A percentile compares a stretch with the other conserved stretches of the same genome.
Evolutionary conservation across 1,140 invertebrate genomes (phyloP).

Genomic region (Euwallacea fornicatus): DNA sequence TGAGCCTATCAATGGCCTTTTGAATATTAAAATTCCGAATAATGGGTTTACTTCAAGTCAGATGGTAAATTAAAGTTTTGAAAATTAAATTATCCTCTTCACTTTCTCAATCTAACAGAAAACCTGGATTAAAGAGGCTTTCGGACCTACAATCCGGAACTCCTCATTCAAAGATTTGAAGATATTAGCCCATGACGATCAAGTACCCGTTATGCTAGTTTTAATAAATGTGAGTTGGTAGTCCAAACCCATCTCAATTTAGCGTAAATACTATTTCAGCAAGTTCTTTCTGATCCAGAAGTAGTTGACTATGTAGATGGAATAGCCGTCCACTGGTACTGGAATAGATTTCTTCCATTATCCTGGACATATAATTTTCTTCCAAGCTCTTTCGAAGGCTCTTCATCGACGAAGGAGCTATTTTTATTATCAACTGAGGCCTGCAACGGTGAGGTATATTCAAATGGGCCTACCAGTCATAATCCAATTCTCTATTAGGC

Average conservation of each 20-base stretch:
- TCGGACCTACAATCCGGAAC: constrained; percentile 67
- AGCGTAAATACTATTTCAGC: constrained; percentile 41
- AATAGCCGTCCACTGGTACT: constrained; percentile 83
- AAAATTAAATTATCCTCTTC: not conserved
- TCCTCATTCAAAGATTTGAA: constrained; percentile 61
- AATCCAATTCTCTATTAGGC: no score
- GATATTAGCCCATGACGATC: constrained; percentile 74
- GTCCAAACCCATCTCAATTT: no score
- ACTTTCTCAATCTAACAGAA: constrained; percentile 50
- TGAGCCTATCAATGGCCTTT: constrained; percentile 48
- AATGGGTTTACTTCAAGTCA: constrained; percentile 12
- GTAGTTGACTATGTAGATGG: constrained; percentile 71
- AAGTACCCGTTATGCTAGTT: constrained; percentile 55
- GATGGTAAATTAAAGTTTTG: constrained; percentile 49
- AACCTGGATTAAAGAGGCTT: constrained; percentile 67
- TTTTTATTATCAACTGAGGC: constrained; percentile 79
- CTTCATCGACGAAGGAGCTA: constrained; percentile 61
- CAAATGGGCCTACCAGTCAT: no score
- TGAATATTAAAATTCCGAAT: constrained; percentile 56
- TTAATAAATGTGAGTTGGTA: not conserved
- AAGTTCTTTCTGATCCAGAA: constrained; percentile 10
- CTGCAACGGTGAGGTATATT: constrained; percentile 52
- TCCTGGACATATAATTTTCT: constrained; percentile 57
- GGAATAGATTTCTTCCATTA: constrained; percentile 60
- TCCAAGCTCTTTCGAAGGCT: constrained; percentile 50